Percentiles rank a stretch among this genome's conserved stretches.
These are phyloP conservation scores for Pseudococcus longispinus DNA, from an alignment of 2,888 invertebrate genomes.

Conservation along the genomic window DNA sequence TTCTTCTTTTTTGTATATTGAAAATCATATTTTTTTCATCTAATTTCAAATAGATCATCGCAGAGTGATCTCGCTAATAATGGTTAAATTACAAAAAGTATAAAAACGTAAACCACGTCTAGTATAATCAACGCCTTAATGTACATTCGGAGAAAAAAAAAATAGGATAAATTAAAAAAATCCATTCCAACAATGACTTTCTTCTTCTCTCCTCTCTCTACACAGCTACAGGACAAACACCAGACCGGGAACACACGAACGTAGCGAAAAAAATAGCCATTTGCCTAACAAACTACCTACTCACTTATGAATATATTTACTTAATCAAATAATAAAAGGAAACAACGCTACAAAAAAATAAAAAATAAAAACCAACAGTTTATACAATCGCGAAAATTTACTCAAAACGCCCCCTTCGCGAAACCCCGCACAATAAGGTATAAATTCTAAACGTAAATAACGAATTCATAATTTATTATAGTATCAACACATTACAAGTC, in stretches of 20 bases:
- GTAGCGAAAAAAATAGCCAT: not conserved
- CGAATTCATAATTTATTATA: slow-evolving; percentile 41
- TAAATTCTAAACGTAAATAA: slow-evolving; percentile 30
- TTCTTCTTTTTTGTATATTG: no score
- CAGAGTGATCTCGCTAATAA: no score
- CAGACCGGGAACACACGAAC: not conserved
- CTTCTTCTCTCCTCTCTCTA: not conserved
- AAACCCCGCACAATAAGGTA: not conserved
- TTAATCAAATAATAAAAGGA: not conserved
- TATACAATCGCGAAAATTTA: not conserved
- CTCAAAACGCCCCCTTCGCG: not conserved
- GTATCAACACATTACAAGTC: slow-evolving; percentile 38
- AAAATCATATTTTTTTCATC: no score
- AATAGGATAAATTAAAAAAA: not conserved
- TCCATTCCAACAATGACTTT: not conserved
- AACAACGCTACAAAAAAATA: not conserved
- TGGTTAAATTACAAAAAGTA: no score
- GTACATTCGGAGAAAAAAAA: not conserved
- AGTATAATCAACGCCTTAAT: no score
- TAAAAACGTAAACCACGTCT: no score
- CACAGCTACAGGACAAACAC: not conserved
- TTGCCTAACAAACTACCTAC: not conserved
- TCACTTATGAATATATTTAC: not conserved
- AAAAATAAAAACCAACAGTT: not conserved
- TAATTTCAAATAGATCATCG: no score